A percentile compares a stretch with the other conserved stretches of the same genome.
Conservation (phyloP, 2,888 invertebrate species). For the Mythimna albipuncta region DNA sequence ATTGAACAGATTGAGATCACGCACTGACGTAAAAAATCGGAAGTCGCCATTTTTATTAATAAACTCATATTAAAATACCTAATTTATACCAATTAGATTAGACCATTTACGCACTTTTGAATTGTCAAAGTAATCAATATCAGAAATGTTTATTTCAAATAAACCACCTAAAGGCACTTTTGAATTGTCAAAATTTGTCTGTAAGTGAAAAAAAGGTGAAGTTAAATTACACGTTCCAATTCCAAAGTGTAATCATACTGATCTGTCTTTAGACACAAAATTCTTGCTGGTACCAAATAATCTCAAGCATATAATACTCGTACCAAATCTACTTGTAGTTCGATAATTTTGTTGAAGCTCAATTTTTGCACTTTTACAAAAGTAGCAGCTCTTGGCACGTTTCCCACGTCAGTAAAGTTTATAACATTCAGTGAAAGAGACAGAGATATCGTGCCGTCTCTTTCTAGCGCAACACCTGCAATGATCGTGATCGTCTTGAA, state of each 20-base stretch:
- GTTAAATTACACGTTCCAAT: too few relatives aligned
- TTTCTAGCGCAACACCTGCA: constrained; percentile 59
- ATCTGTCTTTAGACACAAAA: not conserved
- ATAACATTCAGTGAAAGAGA: constrained; percentile 70
- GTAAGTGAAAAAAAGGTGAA: too few relatives aligned
- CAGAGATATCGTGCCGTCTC: constrained; percentile 48
- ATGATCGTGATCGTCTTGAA: constrained; percentile 50
- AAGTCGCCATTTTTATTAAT: not conserved
- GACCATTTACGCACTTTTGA: too few relatives aligned
- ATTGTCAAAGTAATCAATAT: too few relatives aligned
- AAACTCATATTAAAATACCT: too few relatives aligned
- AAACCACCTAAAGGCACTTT: too few relatives aligned
- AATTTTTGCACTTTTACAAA: constrained; percentile 70
- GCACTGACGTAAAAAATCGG: not conserved
- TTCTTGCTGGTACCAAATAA: constrained; percentile 44
- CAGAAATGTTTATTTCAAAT: too few relatives aligned
- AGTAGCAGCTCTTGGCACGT: constrained; percentile 76
- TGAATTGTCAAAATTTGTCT: too few relatives aligned
- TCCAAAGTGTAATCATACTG: not conserved
- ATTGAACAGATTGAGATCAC: not conserved
- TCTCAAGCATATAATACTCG: constrained; percentile 32
- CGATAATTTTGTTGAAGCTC: constrained; percentile 71
- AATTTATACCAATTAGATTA: too few relatives aligned
- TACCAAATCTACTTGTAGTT: constrained; percentile 50
- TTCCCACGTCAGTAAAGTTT: constrained; percentile 77